Evolutionary conservation across 1,140 invertebrate genomes (phyloP).

Genomic region (Brachionus calyciflorus): DNA sequence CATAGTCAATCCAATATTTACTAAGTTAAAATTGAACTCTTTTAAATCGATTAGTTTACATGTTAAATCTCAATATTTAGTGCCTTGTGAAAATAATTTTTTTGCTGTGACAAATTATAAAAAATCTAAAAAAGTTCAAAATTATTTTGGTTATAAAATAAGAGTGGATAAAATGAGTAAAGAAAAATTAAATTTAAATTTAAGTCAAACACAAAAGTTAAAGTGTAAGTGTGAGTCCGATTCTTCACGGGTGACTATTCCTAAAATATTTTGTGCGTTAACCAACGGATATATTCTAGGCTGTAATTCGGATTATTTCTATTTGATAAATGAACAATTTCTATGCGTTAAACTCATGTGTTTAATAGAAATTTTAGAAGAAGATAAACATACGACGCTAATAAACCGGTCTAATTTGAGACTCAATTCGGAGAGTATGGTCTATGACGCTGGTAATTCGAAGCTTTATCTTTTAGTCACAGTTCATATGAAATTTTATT

Average conservation of each 20-base stretch:
- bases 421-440: not conserved
- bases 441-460: not conserved
- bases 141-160: not conserved
- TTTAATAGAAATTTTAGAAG: constrained; percentile 27
- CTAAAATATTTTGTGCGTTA: not conserved
- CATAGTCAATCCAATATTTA: not conserved
- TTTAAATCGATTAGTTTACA: not conserved
- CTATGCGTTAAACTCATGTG: not conserved
- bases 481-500: not conserved
- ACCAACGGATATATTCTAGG: not conserved
- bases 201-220: not conserved
- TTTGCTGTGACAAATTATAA: not conserved
- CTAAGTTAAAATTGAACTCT: not conserved
- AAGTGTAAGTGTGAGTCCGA: constrained; percentile 17
- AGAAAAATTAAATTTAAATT: constrained; percentile 27
- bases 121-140: not conserved
- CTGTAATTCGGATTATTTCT: constrained; percentile 26
- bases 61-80: not conserved
- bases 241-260: not conserved
- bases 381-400: constrained; percentile 2
- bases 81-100: not conserved
- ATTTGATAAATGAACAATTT: constrained; percentile 31
- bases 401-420: not conserved
- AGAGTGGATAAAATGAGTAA: not conserved
- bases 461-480: constrained; percentile 7